Evolutionary conservation across 2,888 invertebrate genomes (phyloP).

Genomic region (Brachypterus glaber): DNA sequence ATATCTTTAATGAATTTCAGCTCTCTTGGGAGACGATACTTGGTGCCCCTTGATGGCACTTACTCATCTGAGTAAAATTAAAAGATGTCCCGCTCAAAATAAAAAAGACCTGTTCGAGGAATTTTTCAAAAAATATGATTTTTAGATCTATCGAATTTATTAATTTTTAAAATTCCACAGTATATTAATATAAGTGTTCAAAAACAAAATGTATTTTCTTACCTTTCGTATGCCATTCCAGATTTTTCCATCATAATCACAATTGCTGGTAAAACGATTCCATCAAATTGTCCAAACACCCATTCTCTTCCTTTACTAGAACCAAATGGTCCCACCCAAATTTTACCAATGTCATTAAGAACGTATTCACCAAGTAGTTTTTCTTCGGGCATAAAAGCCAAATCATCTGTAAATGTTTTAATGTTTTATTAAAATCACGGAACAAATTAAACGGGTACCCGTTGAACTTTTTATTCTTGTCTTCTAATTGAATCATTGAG

Average conservation of each 20-base stretch:
- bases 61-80: background rate
- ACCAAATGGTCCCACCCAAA: constrained; percentile 71
- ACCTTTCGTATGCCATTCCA: constrained; percentile 49
- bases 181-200: background rate
- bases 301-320: constrained; percentile 68
- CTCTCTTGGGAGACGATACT: too few species aligned
- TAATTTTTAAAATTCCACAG: background rate
- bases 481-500: too few species aligned
- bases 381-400: constrained; percentile 64
- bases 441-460: background rate
- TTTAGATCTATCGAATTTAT: too few species aligned
- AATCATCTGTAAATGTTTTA: constrained; percentile 57
- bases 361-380: constrained; percentile 66
- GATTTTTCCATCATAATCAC: constrained; percentile 63
- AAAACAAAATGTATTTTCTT: constrained; percentile 19
- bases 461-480: background rate
- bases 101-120: too few species aligned
- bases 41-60: background rate
- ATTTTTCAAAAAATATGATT: too few species aligned
- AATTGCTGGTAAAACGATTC: constrained; percentile 57
- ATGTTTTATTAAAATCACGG: too few species aligned
- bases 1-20: too few species aligned
- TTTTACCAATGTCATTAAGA: constrained; percentile 72
- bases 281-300: constrained; percentile 76
- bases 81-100: too few species aligned